Evolutionary conservation across 1,140 invertebrate genomes (phyloP), one percentile per base, ranked within the genome.

Genomic region (Formica selysi): DNA sequence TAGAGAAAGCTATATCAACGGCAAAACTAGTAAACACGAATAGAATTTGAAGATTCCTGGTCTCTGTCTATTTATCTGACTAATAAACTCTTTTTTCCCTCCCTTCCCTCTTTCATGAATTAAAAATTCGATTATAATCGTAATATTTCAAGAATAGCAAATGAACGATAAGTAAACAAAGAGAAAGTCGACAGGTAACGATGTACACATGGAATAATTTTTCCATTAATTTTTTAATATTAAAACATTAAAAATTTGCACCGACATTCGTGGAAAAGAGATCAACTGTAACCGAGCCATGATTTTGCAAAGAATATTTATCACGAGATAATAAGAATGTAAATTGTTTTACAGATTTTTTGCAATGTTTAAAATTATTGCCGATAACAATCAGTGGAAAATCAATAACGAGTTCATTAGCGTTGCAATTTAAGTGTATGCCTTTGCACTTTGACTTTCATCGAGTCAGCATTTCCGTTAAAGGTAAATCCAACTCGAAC

Each of bases 321-420:
- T 70, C 78, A 1, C 36, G 36, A 68, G 16, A 68, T 16, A 22
- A 80, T 57, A 80, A 70, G 48, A 32, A 80, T 57, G 44, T 38
- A 54, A 78, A 79, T 26, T 19, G 16, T 26, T 22, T 67, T 48
- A 13, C 22, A 54, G 5, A 57, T 38, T 11, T 19, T 57, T 57
- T 7, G 32, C 44, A 22, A 80, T 80, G 48, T 41, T 54, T 3
- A 38, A 32, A 29, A 80, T 70, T 80, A 26, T 54, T 22, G 32
- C 44, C 36, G 65, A 80, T 80, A 80, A 70, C n/a, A 13, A 1
- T 54, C 13, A 16, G 0, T 41, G 22, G 19, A 22, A 32, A 57
- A 41, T 68, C 38, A 6, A 3, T 68, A 41, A 32, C 22, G 36
- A 19, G 48, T 26, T 70, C 44, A 51, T 13, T 51, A 5, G 0